Percentiles rank a stretch among this genome's conserved stretches.
Evolutionary conservation across 2,113 vertebrate species (phyloP).

Genomic region (Bubalus kerabau): DNA sequence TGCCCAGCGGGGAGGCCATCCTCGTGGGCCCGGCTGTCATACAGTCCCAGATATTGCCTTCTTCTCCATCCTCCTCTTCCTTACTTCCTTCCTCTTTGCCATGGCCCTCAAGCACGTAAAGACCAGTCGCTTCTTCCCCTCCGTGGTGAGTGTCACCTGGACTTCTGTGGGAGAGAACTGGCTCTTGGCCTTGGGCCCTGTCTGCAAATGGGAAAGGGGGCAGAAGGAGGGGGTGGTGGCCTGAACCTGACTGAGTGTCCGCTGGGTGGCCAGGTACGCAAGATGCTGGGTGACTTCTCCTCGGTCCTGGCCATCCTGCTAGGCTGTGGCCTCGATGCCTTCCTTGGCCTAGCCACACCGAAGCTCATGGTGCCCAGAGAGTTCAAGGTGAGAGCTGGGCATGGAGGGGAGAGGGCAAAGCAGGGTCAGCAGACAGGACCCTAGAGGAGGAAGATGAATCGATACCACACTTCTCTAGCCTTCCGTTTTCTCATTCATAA

Average conservation of each 20-base stretch:
- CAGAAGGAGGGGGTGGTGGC: background rate
- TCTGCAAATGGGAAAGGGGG: background rate
- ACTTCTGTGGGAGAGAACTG: background rate
- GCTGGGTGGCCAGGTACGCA: constrained; percentile 74
- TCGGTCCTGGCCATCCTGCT: constrained; percentile 81
- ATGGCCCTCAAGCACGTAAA: constrained; percentile 74
- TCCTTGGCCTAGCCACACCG: constrained; percentile 82
- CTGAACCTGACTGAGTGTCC: background rate
- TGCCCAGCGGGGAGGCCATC: constrained; percentile 69
- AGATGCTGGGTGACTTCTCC: constrained; percentile 80
- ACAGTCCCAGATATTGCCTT: constrained; percentile 81
- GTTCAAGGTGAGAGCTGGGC: constrained; percentile 79
- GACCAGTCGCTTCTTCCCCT: constrained; percentile 81
- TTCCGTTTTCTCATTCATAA: background rate
- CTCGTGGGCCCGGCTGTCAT: constrained; percentile 79
- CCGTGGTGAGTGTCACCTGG: constrained; percentile 68
- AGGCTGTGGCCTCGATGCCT: constrained; percentile 77
- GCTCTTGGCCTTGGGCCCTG: background rate
- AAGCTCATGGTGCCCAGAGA: constrained; percentile 83
- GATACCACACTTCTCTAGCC: background rate
- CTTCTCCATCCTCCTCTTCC: constrained; percentile 83
- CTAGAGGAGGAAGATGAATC: background rate
- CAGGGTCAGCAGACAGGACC: background rate
- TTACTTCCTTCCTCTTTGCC: constrained; percentile 81
- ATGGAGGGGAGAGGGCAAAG: background rate